phyloP scores from a whole-genome alignment of 1,140 invertebrate genomes.

The Leptestheria dahalacensis region DNA sequence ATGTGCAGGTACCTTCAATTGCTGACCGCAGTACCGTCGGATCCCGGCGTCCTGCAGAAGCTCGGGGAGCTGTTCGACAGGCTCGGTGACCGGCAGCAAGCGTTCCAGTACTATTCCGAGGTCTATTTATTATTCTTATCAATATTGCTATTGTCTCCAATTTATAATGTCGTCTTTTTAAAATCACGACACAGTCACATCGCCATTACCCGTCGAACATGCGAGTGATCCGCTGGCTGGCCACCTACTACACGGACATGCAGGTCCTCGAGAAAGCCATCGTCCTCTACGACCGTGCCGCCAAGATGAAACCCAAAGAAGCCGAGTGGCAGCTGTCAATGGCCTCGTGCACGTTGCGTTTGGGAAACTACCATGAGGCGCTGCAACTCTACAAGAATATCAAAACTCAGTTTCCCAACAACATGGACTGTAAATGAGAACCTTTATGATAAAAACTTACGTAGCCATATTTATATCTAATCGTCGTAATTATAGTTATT shows the following conservation, averaged over 20 bases:
- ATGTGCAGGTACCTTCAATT: constrained; percentile 61
- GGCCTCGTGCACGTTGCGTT: constrained; percentile 63
- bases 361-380: constrained; percentile 69
- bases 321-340: constrained; percentile 71
- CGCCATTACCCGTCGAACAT: constrained; percentile 79
- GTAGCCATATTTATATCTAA: too few species aligned
- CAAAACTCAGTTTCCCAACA: constrained; percentile 63
- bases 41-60: constrained; percentile 64
- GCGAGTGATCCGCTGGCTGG: constrained; percentile 78
- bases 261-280: constrained; percentile 81
- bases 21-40: constrained; percentile 64
- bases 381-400: constrained; percentile 60
- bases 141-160: constrained; percentile 8
- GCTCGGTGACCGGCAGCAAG: constrained; percentile 75
- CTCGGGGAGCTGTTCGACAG: constrained; percentile 71
- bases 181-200: constrained; percentile 60
- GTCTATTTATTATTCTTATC: constrained; percentile 30
- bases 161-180: constrained; percentile 10
- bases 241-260: constrained; percentile 78
- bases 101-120: constrained; percentile 82
- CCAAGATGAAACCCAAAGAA: constrained; percentile 69
- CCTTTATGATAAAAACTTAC: too few species aligned
- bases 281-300: constrained; percentile 70
- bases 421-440: constrained; percentile 54
- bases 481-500: too few species aligned